A percentile compares a stretch with the other conserved stretches of the same genome.
Evolutionary conservation across 1,140 invertebrate genomes (phyloP).

Genomic region (Grapholita molesta): DNA sequence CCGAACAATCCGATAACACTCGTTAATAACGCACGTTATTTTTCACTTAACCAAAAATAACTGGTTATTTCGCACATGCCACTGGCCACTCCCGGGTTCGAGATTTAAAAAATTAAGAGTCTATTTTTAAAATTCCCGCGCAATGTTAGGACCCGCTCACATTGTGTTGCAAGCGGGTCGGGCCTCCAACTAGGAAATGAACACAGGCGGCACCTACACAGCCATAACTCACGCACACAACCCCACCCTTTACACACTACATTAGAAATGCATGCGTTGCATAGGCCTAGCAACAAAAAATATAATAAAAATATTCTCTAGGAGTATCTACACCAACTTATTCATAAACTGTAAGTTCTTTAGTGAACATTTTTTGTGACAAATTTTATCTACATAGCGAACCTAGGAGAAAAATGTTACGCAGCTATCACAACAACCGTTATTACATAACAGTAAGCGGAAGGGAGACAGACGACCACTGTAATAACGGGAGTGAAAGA

Average conservation of each 20-base stretch:
- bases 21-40: background rate
- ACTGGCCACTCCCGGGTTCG: constrained; percentile 42
- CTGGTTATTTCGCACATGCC: constrained; percentile 36
- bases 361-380: constrained; percentile 27
- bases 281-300: constrained; percentile 14
- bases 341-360: background rate
- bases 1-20: constrained; percentile 16
- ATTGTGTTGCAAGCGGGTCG: constrained; percentile 72
- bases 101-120: constrained; percentile 39
- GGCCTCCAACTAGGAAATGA: constrained; percentile 72
- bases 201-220: constrained; percentile 51
- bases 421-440: constrained; percentile 68
- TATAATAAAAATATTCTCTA: background rate
- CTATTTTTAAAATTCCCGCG: constrained; percentile 47
- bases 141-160: constrained; percentile 70
- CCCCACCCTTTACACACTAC: constrained; percentile 34
- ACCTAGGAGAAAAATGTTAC: constrained; percentile 68
- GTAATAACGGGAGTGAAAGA: constrained; percentile 40
- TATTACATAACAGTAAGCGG: constrained; percentile 71
- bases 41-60: constrained; percentile 21
- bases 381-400: constrained; percentile 52
- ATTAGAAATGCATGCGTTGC: constrained; percentile 11
- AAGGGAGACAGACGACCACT: constrained; percentile 41
- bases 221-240: constrained; percentile 43
- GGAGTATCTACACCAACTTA: background rate